Percentiles rank a stretch among this genome's conserved stretches.
Conservation (phyloP, 2,797 vertebrate genomes). For the Sebastes taczanowskii region DNA sequence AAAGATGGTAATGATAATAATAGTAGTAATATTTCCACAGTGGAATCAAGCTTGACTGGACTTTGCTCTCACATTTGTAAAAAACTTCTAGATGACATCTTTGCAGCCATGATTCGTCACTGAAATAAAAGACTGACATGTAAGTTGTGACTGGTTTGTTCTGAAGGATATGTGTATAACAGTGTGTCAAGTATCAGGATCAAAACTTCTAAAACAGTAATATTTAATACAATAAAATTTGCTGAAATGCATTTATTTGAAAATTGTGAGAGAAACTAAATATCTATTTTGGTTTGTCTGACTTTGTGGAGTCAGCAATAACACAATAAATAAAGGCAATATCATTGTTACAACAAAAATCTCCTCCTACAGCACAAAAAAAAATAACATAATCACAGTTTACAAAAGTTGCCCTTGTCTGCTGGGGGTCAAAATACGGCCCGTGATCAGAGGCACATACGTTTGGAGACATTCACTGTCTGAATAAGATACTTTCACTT, state of each 20-base stretch:
- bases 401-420: conserved; percentile 46
- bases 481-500: neutral
- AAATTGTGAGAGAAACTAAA: conserved; percentile 48
- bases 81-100: conserved; percentile 13
- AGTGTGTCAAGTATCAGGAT: neutral
- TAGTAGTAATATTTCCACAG: neutral
- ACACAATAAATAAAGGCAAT: conserved; percentile 75
- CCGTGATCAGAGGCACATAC: conserved; percentile 67
- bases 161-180: neutral
- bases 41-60: conserved; percentile 16
- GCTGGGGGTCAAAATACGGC: conserved; percentile 32
- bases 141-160: neutral
- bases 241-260: conserved; percentile 72
- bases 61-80: conserved; percentile 32
- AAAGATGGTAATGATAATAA: neutral
- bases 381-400: conserved; percentile 61
- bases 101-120: conserved; percentile 16
- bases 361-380: conserved; percentile 53
- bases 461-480: conserved; percentile 58
- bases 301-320: conserved; percentile 43
- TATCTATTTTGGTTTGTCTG: conserved; percentile 56
- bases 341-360: conserved; percentile 46
- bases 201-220: neutral
- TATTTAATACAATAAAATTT: neutral
- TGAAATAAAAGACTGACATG: conserved; percentile 47